Evolutionary conservation across 2,797 vertebrate genomes (phyloP).

Genomic region (Sebastes jordani): DNA sequence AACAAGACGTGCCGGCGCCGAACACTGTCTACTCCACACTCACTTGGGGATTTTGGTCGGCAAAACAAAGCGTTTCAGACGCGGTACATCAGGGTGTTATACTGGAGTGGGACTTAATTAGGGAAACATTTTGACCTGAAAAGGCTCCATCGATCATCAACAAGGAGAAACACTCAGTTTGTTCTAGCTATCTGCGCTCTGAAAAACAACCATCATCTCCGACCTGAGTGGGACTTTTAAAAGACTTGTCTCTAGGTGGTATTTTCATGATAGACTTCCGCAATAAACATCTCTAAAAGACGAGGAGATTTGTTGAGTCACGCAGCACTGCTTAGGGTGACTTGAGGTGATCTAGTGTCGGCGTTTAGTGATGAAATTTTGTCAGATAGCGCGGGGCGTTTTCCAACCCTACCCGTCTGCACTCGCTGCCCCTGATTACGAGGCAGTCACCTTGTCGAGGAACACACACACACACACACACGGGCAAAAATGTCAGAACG

Average conservation of each 20-base stretch:
- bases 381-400: slow-evolving; percentile 14
- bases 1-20: not conserved
- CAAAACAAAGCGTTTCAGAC: slow-evolving; percentile 39
- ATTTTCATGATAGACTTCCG: slow-evolving; percentile 5
- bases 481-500: not conserved
- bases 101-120: slow-evolving; percentile 49
- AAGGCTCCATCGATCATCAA: not conserved
- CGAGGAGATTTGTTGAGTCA: slow-evolving; percentile 12
- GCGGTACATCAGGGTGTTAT: slow-evolving; percentile 7
- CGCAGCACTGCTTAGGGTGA: slow-evolving; percentile 15
- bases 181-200: not conserved
- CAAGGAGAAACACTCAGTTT: not conserved
- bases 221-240: not conserved
- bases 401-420: slow-evolving; percentile 12
- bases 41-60: slow-evolving; percentile 35
- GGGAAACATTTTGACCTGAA: slow-evolving; percentile 35
- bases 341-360: slow-evolving; percentile 6
- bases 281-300: slow-evolving; percentile 20
- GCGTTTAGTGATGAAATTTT: slow-evolving; percentile 32
- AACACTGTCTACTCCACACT: slow-evolving; percentile 29
- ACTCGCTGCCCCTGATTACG: slow-evolving; percentile 22
- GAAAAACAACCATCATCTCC: not conserved
- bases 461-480: slow-evolving; percentile 1
- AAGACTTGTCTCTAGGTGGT: not conserved
- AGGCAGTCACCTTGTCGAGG: slow-evolving; percentile 32